These are phyloP conservation scores for Dolomedes plantarius DNA, from an alignment of 2,888 invertebrate genomes.

Conservation along the genomic window DNA sequence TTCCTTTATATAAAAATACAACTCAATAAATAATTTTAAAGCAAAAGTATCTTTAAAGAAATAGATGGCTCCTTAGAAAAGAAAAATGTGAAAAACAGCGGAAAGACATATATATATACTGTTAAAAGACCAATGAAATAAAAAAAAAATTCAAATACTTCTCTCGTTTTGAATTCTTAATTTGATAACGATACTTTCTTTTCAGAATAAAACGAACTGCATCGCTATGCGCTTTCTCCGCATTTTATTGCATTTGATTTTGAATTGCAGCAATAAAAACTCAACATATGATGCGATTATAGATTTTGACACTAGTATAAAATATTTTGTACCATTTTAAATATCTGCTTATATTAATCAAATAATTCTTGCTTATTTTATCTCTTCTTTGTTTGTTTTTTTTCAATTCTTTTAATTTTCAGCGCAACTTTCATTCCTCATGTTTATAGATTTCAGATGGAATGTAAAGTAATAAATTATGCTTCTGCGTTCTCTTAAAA, in stretches of 20 bases:
- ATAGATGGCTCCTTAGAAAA: background rate
- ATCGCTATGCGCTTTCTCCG: background rate
- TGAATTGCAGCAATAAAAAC: background rate
- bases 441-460: background rate
- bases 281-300: background rate
- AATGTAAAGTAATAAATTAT: too few relatives aligned
- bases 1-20: background rate
- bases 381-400: background rate
- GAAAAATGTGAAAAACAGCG: background rate
- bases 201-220: background rate
- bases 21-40: constrained; percentile 1
- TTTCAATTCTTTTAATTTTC: background rate
- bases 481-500: too few relatives aligned
- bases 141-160: background rate
- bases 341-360: background rate
- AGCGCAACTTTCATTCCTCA: background rate
- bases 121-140: background rate
- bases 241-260: background rate
- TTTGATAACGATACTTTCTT: background rate
- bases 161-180: constrained; percentile 3
- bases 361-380: background rate
- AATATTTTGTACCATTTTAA: background rate
- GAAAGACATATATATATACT: background rate
- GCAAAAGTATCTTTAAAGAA: background rate
- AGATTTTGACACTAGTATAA: background rate